Percentiles rank a stretch among this genome's conserved stretches.
phyloP scores from a whole-genome alignment of 1,140 invertebrate species.

The Hestina assimilis region DNA sequence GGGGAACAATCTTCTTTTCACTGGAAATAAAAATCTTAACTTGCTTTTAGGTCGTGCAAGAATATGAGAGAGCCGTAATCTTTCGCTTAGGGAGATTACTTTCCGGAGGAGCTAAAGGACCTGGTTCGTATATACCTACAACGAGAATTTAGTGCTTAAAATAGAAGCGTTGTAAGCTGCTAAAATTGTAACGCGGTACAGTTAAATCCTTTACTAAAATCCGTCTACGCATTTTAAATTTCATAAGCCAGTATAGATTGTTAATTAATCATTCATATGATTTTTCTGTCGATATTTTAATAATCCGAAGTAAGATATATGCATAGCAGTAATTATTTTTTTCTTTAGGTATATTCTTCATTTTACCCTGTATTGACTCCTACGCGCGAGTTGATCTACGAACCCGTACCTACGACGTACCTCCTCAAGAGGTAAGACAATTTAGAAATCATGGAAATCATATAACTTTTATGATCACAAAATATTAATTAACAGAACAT shows the following conservation, averaged over 20 bases:
- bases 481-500: no score
- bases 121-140: conserved; percentile 79
- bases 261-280: no score
- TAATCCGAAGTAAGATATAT: no score
- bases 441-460: background rate
- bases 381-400: conserved; percentile 95
- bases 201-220: no score
- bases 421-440: conserved; percentile 92
- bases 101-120: conserved; percentile 94
- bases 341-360: conserved; percentile 93
- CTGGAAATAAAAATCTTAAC: background rate
- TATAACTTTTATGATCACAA: no score
- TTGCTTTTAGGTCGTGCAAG: conserved; percentile 88
- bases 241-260: no score
- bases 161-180: background rate
- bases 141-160: background rate
- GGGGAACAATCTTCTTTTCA: no score
- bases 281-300: no score
- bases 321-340: no score
- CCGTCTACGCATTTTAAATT: no score
- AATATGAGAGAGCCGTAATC: conserved; percentile 94
- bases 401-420: conserved; percentile 95
- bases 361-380: conserved; percentile 95
- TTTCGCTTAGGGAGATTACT: conserved; percentile 91
- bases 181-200: conserved; percentile 5